Evolutionary conservation across 1,140 invertebrate genomes (phyloP).

Genomic region (Aphelenchoides besseyi): DNA sequence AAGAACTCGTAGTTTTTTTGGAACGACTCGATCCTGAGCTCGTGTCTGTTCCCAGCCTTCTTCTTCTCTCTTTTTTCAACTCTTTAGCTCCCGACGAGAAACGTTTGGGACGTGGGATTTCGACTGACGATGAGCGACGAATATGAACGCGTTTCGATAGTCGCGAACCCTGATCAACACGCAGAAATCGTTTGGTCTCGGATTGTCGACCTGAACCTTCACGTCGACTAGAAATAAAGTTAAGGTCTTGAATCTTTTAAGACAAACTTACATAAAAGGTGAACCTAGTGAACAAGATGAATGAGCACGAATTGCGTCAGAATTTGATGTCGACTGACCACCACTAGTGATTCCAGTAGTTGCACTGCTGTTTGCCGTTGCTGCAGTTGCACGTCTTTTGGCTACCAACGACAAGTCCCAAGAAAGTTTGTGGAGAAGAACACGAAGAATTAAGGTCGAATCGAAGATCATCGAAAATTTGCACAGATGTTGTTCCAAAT

Average conservation of each 20-base stretch:
- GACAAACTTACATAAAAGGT: constrained; percentile 41
- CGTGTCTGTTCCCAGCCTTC: constrained; percentile 59
- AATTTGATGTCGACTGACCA: background rate
- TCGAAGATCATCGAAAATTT: constrained; percentile 60
- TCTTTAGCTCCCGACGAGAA: constrained; percentile 62
- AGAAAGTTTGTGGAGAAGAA: constrained; percentile 57
- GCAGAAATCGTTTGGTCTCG: constrained; percentile 56
- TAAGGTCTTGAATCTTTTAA: background rate
- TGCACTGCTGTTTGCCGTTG: constrained; percentile 4
- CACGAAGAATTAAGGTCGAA: constrained; percentile 55
- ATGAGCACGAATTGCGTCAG: constrained; percentile 41
- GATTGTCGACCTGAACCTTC: constrained; percentile 46
- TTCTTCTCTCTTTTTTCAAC: constrained; percentile 56
- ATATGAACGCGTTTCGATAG: constrained; percentile 60
- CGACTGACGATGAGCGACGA: constrained; percentile 58
- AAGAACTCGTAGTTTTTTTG: constrained; percentile 58
- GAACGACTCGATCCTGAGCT: constrained; percentile 57
- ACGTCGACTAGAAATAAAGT: constrained; percentile 29
- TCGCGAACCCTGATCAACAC: constrained; percentile 56
- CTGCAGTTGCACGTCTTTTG: constrained; percentile 37
- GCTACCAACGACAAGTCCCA: constrained; percentile 51
- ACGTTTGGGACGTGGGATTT: constrained; percentile 59
- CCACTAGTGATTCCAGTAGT: background rate
- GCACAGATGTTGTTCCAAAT: constrained; percentile 59
- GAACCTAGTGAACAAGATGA: constrained; percentile 56